Evolutionary conservation across 2,888 invertebrate genomes (phyloP).

Genomic region (Idaea dimidiata): DNA sequence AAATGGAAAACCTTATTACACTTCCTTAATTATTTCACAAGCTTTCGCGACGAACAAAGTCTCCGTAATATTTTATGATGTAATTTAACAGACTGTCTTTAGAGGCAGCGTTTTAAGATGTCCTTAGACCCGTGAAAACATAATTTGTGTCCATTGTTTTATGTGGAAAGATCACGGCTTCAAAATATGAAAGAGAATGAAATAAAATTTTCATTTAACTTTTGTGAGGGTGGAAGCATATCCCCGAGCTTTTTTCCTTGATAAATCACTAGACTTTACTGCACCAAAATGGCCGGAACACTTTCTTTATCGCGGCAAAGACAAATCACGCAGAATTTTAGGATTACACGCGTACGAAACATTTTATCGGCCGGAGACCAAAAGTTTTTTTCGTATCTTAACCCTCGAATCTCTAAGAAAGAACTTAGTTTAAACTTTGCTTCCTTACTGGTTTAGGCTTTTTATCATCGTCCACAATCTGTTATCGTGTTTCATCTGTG

Average conservation of each 20-base stretch:
- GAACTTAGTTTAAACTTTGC: slow-evolving; percentile 59
- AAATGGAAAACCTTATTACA: slow-evolving; percentile 71
- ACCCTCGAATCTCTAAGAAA: slow-evolving; percentile 62
- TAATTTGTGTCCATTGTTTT: slow-evolving; percentile 44
- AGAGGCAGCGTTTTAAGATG: slow-evolving; percentile 52
- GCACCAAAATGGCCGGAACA: slow-evolving; percentile 39
- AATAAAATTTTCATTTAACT: slow-evolving; percentile 33
- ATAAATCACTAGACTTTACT: slow-evolving; percentile 40
- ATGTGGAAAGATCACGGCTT: slow-evolving; percentile 30
- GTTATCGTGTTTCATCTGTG: slow-evolving; percentile 2
- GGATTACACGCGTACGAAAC: slow-evolving; percentile 70
- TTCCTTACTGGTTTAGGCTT: slow-evolving; percentile 43
- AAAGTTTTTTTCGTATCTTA: slow-evolving; percentile 66
- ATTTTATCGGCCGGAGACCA: slow-evolving; percentile 61
- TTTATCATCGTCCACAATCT: slow-evolving; percentile 22
- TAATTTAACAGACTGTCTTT: slow-evolving; percentile 64
- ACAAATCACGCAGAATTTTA: slow-evolving; percentile 66
- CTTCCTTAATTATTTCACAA: slow-evolving; percentile 71
- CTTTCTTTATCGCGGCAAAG: slow-evolving; percentile 54
- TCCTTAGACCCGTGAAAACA: slow-evolving; percentile 39
- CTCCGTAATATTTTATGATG: slow-evolving; percentile 66
- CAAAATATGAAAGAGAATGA: slow-evolving; percentile 32
- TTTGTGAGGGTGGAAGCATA: slow-evolving; percentile 19
- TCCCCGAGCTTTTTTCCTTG: slow-evolving; percentile 28
- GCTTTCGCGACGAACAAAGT: slow-evolving; percentile 57